phyloP scores from a whole-genome alignment of 2,888 invertebrate species.

The Zeuzera pyrina region DNA sequence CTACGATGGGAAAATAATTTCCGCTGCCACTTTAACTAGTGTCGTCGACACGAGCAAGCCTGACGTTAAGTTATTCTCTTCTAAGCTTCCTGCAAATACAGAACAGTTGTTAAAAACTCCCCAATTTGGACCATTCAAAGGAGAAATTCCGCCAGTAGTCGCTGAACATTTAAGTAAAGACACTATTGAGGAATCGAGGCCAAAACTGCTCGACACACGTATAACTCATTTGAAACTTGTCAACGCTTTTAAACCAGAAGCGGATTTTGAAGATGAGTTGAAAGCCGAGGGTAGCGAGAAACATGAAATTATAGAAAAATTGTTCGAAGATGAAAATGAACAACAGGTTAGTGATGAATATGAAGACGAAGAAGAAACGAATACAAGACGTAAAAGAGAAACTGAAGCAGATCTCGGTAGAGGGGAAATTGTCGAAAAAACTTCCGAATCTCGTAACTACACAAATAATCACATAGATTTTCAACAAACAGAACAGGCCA shows the following conservation, averaged over 20 bases:
- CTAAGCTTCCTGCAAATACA: slow-evolving; percentile 55
- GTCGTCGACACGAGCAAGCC: slow-evolving; percentile 56
- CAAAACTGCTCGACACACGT: slow-evolving; percentile 17
- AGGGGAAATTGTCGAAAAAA: slow-evolving; percentile 34
- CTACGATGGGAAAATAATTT: slow-evolving; percentile 83
- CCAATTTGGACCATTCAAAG: slow-evolving; percentile 82
- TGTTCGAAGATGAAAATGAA: slow-evolving; percentile 16
- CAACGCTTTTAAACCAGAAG: slow-evolving; percentile 29
- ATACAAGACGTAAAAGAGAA: slow-evolving; percentile 35
- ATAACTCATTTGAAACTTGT: slow-evolving; percentile 56
- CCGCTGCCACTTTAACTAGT: slow-evolving; percentile 75
- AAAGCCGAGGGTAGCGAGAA: slow-evolving; percentile 37
- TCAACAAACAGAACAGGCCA: slow-evolving; percentile 16
- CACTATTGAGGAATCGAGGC: slow-evolving; percentile 16
- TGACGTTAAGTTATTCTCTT: slow-evolving; percentile 35
- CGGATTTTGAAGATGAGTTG: slow-evolving; percentile 27
- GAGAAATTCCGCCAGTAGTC: slow-evolving; percentile 76
- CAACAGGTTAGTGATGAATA: slow-evolving; percentile 21
- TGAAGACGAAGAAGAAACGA: slow-evolving; percentile 23
- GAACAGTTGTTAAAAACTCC: slow-evolving; percentile 78
- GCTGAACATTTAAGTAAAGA: slow-evolving; percentile 25
- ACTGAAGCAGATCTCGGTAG: slow-evolving; percentile 43
- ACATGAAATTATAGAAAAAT: slow-evolving; percentile 22
- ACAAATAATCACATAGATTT: slow-evolving; percentile 43
- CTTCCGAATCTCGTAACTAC: slow-evolving; percentile 28